A percentile compares a stretch with the other conserved stretches of the same genome.
Conservation (phyloP, 1,140 invertebrate species). For the Watersipora subatra region DNA sequence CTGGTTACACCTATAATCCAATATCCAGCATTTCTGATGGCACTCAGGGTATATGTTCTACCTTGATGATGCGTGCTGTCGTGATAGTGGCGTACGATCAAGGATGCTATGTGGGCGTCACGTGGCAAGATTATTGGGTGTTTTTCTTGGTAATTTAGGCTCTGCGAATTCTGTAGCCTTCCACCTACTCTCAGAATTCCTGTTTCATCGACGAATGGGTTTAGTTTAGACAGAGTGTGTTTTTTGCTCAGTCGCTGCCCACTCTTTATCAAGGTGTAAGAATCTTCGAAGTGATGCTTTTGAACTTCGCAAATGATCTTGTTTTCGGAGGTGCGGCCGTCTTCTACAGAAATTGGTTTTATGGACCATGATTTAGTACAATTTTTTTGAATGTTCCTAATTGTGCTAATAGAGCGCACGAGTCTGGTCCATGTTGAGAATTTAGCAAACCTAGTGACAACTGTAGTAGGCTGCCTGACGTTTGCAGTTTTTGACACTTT, state of each 20-base stretch:
- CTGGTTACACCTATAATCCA: background rate
- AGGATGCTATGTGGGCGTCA: background rate
- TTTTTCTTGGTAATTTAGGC: background rate
- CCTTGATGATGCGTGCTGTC: background rate
- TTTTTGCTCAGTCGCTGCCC: background rate
- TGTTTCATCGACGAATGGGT: background rate
- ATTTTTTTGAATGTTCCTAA: background rate
- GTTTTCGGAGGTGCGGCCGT: too few relatives aligned
- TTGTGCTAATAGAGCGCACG: background rate
- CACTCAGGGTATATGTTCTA: background rate
- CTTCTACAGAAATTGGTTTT: background rate
- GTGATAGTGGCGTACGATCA: background rate
- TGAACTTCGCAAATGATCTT: background rate
- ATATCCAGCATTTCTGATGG: background rate
- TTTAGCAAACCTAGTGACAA: background rate
- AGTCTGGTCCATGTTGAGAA: background rate
- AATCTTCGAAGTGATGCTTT: background rate
- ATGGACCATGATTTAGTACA: background rate
- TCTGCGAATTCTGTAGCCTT: background rate
- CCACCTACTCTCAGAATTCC: background rate
- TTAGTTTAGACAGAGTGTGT: background rate
- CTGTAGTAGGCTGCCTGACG: too few relatives aligned
- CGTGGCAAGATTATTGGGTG: slow-evolving; percentile 1
- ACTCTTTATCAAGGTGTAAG: background rate
- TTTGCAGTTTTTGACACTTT: background rate